Evolutionary conservation across 2,888 invertebrate genomes (phyloP).

Genomic region (Brenthis hecate): DNA sequence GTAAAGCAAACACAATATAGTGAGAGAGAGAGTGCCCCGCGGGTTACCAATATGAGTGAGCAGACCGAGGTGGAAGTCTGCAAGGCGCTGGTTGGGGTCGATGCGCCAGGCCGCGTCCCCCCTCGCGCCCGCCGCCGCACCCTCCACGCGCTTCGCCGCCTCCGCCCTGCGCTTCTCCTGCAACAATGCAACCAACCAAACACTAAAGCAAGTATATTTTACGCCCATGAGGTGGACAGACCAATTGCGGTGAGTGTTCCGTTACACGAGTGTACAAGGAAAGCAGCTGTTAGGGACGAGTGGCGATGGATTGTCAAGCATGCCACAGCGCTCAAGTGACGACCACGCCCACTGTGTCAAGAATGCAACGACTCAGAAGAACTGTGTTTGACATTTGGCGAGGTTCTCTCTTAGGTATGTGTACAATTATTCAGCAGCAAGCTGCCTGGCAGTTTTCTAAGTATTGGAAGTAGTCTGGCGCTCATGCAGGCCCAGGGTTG

Average conservation of each 20-base stretch:
- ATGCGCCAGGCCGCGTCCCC: constrained; percentile 50
- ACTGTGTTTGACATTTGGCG: constrained; percentile 28
- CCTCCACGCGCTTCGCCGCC: constrained; percentile 47
- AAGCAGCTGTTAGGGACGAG: no score
- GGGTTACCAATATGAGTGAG: constrained; percentile 50
- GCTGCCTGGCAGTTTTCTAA: constrained; percentile 85
- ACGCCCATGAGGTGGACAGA: no score
- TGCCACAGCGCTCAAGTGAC: no score
- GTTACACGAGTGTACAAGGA: no score
- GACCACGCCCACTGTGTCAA: no score
- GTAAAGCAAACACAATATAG: neutral
- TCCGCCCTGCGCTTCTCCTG: constrained; percentile 14
- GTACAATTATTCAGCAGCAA: constrained; percentile 79
- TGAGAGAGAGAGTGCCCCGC: neutral
- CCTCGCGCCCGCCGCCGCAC: constrained; percentile 34
- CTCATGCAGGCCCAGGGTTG: constrained; percentile 76
- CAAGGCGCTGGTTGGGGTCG: constrained; percentile 58
- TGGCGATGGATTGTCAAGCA: no score
- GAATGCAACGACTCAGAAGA: no score
- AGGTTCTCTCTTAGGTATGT: constrained; percentile 63
- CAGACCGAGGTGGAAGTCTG: constrained; percentile 63
- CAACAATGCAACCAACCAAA: constrained; percentile 37
- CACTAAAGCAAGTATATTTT: neutral
- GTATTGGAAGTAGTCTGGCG: constrained; percentile 82
- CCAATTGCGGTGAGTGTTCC: no score